Evolutionary conservation across 2,888 invertebrate species (phyloP), one percentile per base, ranked within the genome.

Genomic region (Mimachlamys varia): DNA sequence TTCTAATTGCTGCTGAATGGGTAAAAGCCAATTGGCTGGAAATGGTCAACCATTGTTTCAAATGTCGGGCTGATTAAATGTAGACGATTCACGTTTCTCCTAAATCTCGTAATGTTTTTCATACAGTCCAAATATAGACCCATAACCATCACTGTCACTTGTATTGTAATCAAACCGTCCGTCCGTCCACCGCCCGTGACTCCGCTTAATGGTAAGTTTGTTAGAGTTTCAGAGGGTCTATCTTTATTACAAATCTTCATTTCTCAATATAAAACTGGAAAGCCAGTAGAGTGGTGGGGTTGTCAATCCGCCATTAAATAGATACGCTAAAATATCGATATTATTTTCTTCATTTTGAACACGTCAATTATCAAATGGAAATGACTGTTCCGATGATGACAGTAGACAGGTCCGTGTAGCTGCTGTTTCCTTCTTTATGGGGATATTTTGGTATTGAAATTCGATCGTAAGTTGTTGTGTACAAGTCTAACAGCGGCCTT

Each of bases 301-400:
- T 76, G 76, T 76, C 76, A 76, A 76, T 76, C 27, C 27, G 27
- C 33, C 76, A 76, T 76, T 76, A 76, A 76, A 76, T 27, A 76
- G 76, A 76, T 76, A 76, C n/a, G 33, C 27, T 27, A 27, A 76
- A 76, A 76, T 76, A 33, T 76, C 76, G 76, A 76, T 76, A 76
- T 76, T 44, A n/a, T 76, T 76, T 76, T 33, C 76, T 33, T 76
- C 76, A 76, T 27, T 58, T 76, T 76, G 76, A 76, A 76, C 27
- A 33, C 76, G 76, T 22, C 33, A 76, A 76, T 76, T 76, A 76
- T 76, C 76, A 76, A 76, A 76, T 76, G 27, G 76, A 76, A 76
- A 33, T 17, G 76, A 27, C 4, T 76, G 76, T 33, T 76, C 33
- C 13, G 33, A 33, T 0, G 76, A 76, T 76, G 27, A 27, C 27